Evolutionary conservation across 1,140 invertebrate species (phyloP), one percentile per base, ranked within the genome.

Genomic region (Drosophila orosa): DNA sequence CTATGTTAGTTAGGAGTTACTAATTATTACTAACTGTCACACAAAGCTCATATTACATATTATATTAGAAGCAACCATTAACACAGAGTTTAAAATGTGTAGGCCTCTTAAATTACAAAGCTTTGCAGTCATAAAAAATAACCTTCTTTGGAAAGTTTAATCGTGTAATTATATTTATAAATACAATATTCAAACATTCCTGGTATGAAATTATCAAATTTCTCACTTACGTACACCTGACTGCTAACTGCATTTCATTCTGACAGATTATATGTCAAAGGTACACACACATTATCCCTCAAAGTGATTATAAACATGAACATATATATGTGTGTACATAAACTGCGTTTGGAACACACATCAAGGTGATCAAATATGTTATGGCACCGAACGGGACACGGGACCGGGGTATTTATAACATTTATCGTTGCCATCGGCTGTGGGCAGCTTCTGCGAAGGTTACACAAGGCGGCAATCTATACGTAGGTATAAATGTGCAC

Each of bases 241-340:
- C n/a, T 57, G 31, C 29, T 15, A 54, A 37, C 17, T 27, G 48
- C 48, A 57, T 39, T 22, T 57, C 13, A 13, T 39, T 39, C 33
- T 9, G 25, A 13, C 35, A 8, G 55, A 59, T 61, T 61, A 40
- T 62, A 59, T 60, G 60, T 60, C 55, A 63, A 33, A 63, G 61
- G 56, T 59, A 25, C 37, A 40, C 60, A 62, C 15, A 31, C 29
- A 52, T 63, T 42, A 42, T 60, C 39, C 56, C 61, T 22, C 39
- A 61, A 44, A 65, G 29, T 44, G 37, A 65, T 60, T 62, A 62
- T 62, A 39, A 62, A 29, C 48, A 22, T 17, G 22, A 35, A 55
- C 8, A 45, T 15, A 45, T 19, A 40, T 1, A 13, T 35, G 19
- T 25, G 22, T 50, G 24, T 42, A 39, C n/a, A n/a, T n/a, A n/a